Base-by-base conservation (phyloP, 2,113 vertebrate genomes). In the Lamprologus speciosus region DNA sequence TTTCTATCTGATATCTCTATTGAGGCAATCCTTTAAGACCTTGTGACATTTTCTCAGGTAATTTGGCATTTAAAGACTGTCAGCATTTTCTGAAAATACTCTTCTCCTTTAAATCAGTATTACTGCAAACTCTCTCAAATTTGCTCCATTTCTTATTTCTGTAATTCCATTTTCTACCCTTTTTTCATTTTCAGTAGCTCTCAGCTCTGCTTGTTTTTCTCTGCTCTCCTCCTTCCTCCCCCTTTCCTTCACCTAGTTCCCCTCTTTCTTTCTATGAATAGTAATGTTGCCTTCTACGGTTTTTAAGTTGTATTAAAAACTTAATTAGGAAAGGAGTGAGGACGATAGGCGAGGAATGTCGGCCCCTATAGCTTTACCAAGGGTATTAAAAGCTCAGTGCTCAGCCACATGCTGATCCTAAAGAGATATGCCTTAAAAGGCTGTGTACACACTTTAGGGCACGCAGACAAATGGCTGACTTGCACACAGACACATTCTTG, bases 321-420 rank as follows among this genome's bases (percentile, higher is more conserved):
- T 87, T 91, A 88, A 94, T 92, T 87, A 90, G 85, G 26, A 83
- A 84, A 35, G 31, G 37, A 70, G 54, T 68, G 73, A 51, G 73
- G 82, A 53, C 1, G 83, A 84, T 80, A 88, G 82, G 7, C 35
- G 84, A 89, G 79, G 80, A 85, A 85, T 83, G 81, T 42, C 80
- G 84, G 83, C 82, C 54, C 65, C 31, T 86, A 53, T 87, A 83
- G 86, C 84, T 85, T 90, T 55, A 80, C 88, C 28, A 83, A 83
- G 85, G 90, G 92, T 93, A 91, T 94, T 93, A 94, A 95, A 94
- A 93, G 93, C 93, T 93, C 92, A 94, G 6, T 78, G 87, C 42
- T 89, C 81, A 73, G 85, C 86, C 89, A 92, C 92, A 91, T 90
- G 87, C 91, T 92, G 91, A 91, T 95, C 86, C 87, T 63, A 55